These are phyloP conservation scores for Sebastes cheni DNA, from an alignment of 2,797 vertebrate species.

Conservation along the genomic window DNA sequence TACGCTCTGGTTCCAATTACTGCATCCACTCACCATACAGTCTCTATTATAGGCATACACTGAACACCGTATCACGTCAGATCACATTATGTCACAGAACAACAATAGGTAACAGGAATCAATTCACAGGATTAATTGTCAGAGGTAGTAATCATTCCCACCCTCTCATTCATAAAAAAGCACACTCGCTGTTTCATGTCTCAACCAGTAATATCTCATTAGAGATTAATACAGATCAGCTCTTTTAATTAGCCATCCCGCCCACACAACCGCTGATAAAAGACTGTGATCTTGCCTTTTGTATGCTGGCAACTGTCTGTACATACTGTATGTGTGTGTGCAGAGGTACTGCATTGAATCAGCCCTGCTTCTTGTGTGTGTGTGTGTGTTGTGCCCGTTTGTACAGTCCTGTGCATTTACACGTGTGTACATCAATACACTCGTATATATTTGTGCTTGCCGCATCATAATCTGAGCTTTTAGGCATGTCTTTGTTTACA, in stretches of 20 bases:
- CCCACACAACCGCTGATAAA: conserved; percentile 57
- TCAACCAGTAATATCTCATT: conserved; percentile 62
- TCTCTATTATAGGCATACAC: neutral
- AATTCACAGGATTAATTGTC: conserved; percentile 50
- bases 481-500: conserved; percentile 36
- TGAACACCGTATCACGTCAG: conserved; percentile 11
- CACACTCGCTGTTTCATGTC: conserved; percentile 46
- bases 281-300: conserved; percentile 45
- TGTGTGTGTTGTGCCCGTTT: neutral
- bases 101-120: conserved; percentile 50
- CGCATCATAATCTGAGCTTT: conserved; percentile 47
- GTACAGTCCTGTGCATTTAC: neutral
- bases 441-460: conserved; percentile 13
- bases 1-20: conserved; percentile 17
- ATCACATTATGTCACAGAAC: conserved; percentile 17
- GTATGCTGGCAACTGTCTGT: conserved; percentile 3
- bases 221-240: conserved; percentile 71
- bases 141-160: conserved; percentile 35
- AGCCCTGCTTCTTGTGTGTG: neutral
- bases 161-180: conserved; percentile 61
- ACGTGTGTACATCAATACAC: conserved; percentile 2
- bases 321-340: neutral
- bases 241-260: conserved; percentile 65
- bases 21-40: conserved; percentile 10
- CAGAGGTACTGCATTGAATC: neutral